Base-by-base conservation (phyloP, 2,888 invertebrate genomes). In the Ariolimax columbianus region DNA sequence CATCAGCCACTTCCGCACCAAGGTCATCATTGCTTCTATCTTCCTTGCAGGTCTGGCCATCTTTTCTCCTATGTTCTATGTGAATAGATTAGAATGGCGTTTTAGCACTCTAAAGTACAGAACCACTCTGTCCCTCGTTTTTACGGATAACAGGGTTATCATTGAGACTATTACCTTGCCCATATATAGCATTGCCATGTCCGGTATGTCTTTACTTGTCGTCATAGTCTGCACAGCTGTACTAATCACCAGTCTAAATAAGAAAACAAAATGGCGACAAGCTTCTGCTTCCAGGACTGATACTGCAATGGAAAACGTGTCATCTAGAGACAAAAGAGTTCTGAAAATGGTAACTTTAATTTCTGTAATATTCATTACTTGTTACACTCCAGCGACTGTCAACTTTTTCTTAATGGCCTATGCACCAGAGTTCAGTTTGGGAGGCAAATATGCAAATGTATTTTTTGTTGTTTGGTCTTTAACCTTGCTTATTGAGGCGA, bases 241-340 rank as follows among this genome's bases (percentile, higher is more conserved):
- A 30, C 30, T 75, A 14, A 30, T 30, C 0, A 30, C 30, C 9
- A 43, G 47, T 30, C 30, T 75, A n/a, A 75, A 75, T 17, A 1
- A 47, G 11, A 75, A 75, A 30, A 43, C 43, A n/a, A 75, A 75
- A 75, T 75, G 73, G 73, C 43, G 73, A 14, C 47, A 75, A 19
- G 23, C 6, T 3, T 75, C 73, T 11, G 23, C 23, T 9, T n/a
- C 30, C 19, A n/a, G 19, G 7, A 17, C 2, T 17, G 30, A 0
- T 14, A 23, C 73, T 47, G 9, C 43, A 47, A 30, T n/a, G n/a
- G 43, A 75, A 38, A 7, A 9, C 11, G 6, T 26, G 3, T 72
- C 72, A 40, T 7, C 40, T 23, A 9, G 40, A 40, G 73, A 75
- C 3, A 75, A 47, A 17, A 75, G 30, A 75, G 47, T 75, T n/a